Base-by-base conservation (phyloP, 2,113 vertebrate species). In the Neolamprologus ventralis region DNA sequence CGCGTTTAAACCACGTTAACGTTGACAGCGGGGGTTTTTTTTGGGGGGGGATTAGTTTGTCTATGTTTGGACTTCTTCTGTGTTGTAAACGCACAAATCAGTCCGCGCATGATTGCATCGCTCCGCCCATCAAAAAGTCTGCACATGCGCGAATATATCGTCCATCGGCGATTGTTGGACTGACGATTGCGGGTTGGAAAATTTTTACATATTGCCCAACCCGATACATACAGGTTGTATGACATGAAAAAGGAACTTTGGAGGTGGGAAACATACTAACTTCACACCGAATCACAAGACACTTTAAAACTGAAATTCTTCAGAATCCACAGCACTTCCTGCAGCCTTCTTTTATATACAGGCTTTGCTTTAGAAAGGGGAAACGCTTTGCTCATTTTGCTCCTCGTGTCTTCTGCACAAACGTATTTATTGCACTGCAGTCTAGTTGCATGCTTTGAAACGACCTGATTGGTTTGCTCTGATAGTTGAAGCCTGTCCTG, bases 141-240 rank as follows among this genome's bases (percentile, higher is more conserved):
- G 55, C 23, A 16, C 26, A 28, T 58, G 1, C 1, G 3, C 7
- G 0, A 58, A 4, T 28, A 16, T 58, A 16, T 58, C 1, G 26
- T 58, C 13, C 23, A 28, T 58, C 13, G 0, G 7, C 55, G 13
- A 58, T 58, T 58, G 55, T 28, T 58, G 13, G 55, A 28, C 55
- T 28, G 55, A 58, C 7, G 7, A 28, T 58, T 28, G 23, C 0
- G 0, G 12, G 54, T 3, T 7, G 21, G 0, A 26, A 55, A 1
- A 55, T 26, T 55, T 58, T 0, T 16, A 28, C 55, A 58, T 4
- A 58, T 28, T 28, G 13, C 55, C 2, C 26, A 58, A 16, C 26
- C 26, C 1, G 33, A 14, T 13, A 40, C 19, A 8, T 40, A 5
- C 63, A 40, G 19, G 35, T 23, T 23, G 12, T 40, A 11, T 37